These are phyloP conservation scores for Drosophila fungiperda DNA, from an alignment of 2,888 invertebrate species.

Conservation along the genomic window DNA sequence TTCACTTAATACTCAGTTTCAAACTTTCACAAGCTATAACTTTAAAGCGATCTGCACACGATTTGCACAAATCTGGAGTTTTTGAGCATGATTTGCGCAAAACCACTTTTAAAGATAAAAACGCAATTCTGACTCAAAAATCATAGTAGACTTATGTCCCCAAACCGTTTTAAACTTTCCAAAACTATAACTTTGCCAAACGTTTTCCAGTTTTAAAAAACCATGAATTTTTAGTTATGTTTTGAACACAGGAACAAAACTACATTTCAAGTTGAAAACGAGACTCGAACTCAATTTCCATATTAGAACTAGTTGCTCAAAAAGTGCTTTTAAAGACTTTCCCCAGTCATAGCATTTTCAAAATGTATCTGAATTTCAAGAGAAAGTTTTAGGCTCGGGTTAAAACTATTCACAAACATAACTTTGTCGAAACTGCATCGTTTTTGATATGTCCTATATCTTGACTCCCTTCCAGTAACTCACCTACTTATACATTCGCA, in stretches of 20 bases:
- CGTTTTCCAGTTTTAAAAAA: background rate
- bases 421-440: background rate
- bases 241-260: background rate
- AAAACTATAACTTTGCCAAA: background rate
- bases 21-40: background rate
- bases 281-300: background rate
- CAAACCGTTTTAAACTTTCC: background rate
- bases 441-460: background rate
- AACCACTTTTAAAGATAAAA: background rate
- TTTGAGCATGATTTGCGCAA: rapidly evolving
- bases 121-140: background rate
- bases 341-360: background rate
- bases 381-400: background rate
- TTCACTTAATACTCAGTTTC: background rate
- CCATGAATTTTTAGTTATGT: background rate
- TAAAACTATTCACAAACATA: background rate
- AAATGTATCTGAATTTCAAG: background rate
- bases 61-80: background rate
- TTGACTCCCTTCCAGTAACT: background rate
- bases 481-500: background rate
- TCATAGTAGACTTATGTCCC: background rate
- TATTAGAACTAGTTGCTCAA: background rate
- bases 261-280: background rate
- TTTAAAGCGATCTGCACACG: background rate
- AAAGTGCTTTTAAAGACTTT: no score